Base-by-base conservation (phyloP, 2,888 invertebrate genomes). In the Drosophila fulvimacula region DNA sequence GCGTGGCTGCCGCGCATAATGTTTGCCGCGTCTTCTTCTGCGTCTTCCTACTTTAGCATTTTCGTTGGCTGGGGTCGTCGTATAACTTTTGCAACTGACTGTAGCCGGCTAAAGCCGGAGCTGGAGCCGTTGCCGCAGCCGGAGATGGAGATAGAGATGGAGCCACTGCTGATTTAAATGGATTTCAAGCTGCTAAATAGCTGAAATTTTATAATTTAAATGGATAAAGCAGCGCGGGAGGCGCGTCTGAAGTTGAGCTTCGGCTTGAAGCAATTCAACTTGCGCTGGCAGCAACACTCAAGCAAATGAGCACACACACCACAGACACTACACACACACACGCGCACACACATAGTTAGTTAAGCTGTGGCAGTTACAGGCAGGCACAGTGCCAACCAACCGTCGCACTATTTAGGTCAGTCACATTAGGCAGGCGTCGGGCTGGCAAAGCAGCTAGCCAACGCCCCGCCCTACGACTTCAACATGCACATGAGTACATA, bases 321-420 rank as follows among this genome's bases (percentile, higher is more conserved):
- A 52, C 11, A 52, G 36, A 52, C 44, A 67, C 42, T 10, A 52
- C n/a, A 55, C 24, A 63, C 48, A 62, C 42, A 27, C 24, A 44
- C 34, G 32, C 51, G 41, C 55, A 49, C 32, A 48, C 34, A 34
- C 15, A 34, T 0, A 42, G 3, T 17, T n/a, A 15, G 38, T 48
- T 11, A 65, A 10, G 66, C 19, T 11, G 46, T 17, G 65, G 64
- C 51, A 64, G 65, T 44, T 64, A 48, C 36, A 34, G 59, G 57
- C 39, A 64, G 36, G 59, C 69, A 44, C 30, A 75, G 75, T 76
- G 59, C 74, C 77, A 75, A 58, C 74, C 84, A 78, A 76, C 62
- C 75, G 76, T 59, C 73, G 63, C 79, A 81, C 89, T 89, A 89
- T 89, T 89, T 89, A 89, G 89, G 89, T 90, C 89, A 89, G 86